phyloP scores from a whole-genome alignment of 2,888 invertebrate species.

The Tryphoninae sp. region DNA sequence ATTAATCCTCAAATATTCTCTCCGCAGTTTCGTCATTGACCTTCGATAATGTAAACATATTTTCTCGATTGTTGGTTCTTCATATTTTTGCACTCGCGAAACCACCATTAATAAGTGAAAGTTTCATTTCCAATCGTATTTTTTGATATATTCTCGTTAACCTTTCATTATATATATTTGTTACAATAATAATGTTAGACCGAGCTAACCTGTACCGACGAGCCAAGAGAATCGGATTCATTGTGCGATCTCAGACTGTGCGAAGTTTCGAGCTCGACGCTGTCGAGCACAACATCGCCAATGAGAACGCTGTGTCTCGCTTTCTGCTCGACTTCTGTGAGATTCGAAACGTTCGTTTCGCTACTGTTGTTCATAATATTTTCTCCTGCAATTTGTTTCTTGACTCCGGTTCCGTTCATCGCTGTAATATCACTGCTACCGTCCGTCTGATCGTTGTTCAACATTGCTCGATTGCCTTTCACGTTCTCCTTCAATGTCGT shows the following conservation, averaged over 20 bases:
- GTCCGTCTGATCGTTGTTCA: slow-evolving; percentile 74
- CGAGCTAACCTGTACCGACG: slow-evolving; percentile 85
- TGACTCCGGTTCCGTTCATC: slow-evolving; percentile 80
- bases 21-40: background rate
- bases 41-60: background rate
- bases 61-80: background rate
- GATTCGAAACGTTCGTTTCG: slow-evolving; percentile 78
- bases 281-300: slow-evolving; percentile 69
- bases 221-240: slow-evolving; percentile 81
- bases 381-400: slow-evolving; percentile 81
- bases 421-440: slow-evolving; percentile 80
- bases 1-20: background rate
- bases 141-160: slow-evolving; percentile 2
- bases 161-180: slow-evolving; percentile 6
- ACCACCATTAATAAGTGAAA: background rate
- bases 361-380: slow-evolving; percentile 79
- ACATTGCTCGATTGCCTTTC: slow-evolving; percentile 73
- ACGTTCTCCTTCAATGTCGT: slow-evolving; percentile 71
- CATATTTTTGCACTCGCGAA: background rate
- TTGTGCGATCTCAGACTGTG: slow-evolving; percentile 83
- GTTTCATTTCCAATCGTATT: background rate
- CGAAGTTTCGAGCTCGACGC: slow-evolving; percentile 82
- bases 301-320: slow-evolving; percentile 65
- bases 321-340: slow-evolving; percentile 78
- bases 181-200: slow-evolving; percentile 78